phyloP scores from a whole-genome alignment of 2,797 vertebrate species.

The Falco naumanni region DNA sequence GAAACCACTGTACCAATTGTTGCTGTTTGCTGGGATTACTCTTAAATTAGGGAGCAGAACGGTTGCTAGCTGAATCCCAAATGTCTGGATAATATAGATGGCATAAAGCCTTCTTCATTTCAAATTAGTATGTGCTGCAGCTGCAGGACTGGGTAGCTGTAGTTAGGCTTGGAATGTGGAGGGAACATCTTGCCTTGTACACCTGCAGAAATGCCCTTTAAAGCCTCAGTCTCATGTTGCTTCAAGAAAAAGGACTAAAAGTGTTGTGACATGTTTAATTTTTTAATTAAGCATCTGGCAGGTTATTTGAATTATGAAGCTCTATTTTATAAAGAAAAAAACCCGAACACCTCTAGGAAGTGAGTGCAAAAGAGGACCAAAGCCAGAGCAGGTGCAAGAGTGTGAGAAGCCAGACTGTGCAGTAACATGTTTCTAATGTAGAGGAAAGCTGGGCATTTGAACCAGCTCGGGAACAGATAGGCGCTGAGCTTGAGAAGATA shows the following conservation, averaged over 20 bases:
- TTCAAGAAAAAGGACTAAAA: background rate
- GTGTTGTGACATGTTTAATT: background rate
- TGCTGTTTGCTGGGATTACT: background rate
- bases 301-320: background rate
- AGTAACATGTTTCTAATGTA: background rate
- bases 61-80: background rate
- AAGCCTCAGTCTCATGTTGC: background rate
- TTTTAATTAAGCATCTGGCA: background rate
- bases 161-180: background rate
- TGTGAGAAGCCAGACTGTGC: background rate
- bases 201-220: background rate
- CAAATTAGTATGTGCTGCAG: background rate
- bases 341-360: rapidly evolving
- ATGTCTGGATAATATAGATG: background rate
- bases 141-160: background rate
- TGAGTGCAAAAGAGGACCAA: background rate
- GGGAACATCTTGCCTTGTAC: background rate
- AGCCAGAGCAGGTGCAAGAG: background rate
- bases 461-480: background rate
- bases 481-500: background rate
- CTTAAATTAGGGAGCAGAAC: background rate
- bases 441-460: background rate
- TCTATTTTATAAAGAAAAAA: background rate
- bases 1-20: background rate
- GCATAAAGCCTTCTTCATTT: background rate